Evolutionary conservation across 1,140 invertebrate genomes (phyloP).

Genomic region (Mycetomoellerius zeteki): DNA sequence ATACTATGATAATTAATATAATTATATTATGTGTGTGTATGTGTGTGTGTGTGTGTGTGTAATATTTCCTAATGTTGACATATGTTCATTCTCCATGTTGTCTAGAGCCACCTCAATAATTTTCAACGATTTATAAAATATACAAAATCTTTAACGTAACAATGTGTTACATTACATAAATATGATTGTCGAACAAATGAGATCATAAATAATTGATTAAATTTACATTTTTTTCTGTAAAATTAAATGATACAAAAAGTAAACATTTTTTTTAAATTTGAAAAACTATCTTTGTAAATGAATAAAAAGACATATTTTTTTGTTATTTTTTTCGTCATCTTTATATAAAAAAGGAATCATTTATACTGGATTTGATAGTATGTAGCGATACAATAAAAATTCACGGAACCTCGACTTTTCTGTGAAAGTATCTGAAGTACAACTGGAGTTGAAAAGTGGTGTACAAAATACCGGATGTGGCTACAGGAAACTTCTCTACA

Average conservation of each 20-base stretch:
- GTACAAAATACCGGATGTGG: slow-evolving; percentile 44
- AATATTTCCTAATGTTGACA: no score
- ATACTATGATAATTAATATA: no score
- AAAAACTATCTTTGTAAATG: background rate
- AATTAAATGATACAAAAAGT: background rate
- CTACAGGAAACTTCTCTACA: slow-evolving; percentile 23
- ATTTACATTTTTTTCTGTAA: background rate
- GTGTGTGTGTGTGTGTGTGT: no score
- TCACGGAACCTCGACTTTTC: slow-evolving; percentile 41
- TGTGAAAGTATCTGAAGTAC: slow-evolving; percentile 43
- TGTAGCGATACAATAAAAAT: slow-evolving; percentile 40
- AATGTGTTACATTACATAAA: background rate
- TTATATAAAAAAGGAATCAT: slow-evolving; percentile 6
- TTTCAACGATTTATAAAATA: no score
- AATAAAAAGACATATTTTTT: background rate
- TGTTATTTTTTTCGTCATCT: background rate
- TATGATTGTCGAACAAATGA: background rate
- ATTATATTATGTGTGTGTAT: no score
- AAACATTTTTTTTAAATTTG: background rate
- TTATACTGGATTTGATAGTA: slow-evolving; percentile 35
- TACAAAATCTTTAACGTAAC: background rate
- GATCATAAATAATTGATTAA: background rate
- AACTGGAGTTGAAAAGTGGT: slow-evolving; percentile 47
- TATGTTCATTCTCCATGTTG: no score
- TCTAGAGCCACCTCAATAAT: no score